Conservation (phyloP, 2,888 invertebrate species). For the Heliconius erato region DNA sequence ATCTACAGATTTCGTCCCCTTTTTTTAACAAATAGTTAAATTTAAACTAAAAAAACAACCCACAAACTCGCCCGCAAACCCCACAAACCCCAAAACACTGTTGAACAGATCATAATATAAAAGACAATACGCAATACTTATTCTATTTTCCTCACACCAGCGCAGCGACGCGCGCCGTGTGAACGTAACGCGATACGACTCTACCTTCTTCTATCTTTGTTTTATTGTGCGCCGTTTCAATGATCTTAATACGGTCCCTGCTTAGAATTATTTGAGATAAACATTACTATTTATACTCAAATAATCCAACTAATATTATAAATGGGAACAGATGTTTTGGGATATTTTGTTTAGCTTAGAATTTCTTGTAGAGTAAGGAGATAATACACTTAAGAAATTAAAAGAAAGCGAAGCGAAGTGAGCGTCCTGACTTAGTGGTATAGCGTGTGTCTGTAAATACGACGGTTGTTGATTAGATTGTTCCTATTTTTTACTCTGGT, state of each 20-base stretch:
- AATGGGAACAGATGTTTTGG: slow-evolving; percentile 19
- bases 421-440: background rate
- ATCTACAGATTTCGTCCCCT: background rate
- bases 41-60: background rate
- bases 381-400: background rate
- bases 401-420: too few relatives aligned
- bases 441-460: too few relatives aligned
- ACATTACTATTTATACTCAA: slow-evolving; percentile 32
- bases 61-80: slow-evolving; percentile 4
- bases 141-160: slow-evolving; percentile 79
- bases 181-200: slow-evolving; percentile 76
- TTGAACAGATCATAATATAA: slow-evolving; percentile 67
- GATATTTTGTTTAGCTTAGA: background rate
- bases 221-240: slow-evolving; percentile 20
- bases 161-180: slow-evolving; percentile 54
- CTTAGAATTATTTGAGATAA: slow-evolving; percentile 28
- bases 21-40: background rate
- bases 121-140: slow-evolving; percentile 55
- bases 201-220: slow-evolving; percentile 24
- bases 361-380: background rate
- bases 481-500: too few relatives aligned
- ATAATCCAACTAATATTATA: slow-evolving; percentile 24
- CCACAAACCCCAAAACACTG: slow-evolving; percentile 26
- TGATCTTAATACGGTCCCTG: slow-evolving; percentile 11
- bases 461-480: too few relatives aligned